Base-by-base conservation (phyloP, 2,888 invertebrate genomes). In the Rotaria sp. region DNA sequence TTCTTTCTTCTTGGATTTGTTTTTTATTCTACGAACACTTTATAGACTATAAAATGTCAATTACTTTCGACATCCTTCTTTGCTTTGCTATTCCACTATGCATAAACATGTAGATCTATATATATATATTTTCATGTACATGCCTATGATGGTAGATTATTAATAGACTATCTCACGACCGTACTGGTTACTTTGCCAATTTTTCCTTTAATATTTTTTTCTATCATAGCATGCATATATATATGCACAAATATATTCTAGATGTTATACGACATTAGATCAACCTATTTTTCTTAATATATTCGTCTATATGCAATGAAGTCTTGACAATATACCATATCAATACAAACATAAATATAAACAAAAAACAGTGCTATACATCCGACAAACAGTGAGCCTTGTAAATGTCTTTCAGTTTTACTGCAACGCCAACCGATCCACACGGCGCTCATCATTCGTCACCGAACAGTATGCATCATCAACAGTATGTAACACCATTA, bases 381-480 rank as follows among this genome's bases (percentile, higher is more conserved):
- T 67, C 21, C 67, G 67, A 67, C 67, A 67, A 67, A 67, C 67
- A 67, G 67, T 67, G 67, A 67, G 67, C 67, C 67, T 67, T 67
- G 67, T 67, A n/a, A 67, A 67, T 67, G 67, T 67, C 67, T 67
- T 67, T 67, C 67, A 67, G 67, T 67, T 67, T 67, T 35, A 35
- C 67, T 7, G 21, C 67, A 35, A 67, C 67, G 35, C 11, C 67
- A 38, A 35, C 67, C 18, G 67, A 67, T 67, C 67, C 67, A 21
- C 67, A 67, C 67, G 67, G 67, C 35, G 13, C 35, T 67, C 67
- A 67, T 67, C 67, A 67, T 67, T 80, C 80, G n/a, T 80, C 80
- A 45, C 80, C n/a, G 80, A 80, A 80, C 80, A 80, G 80, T 80
- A 80, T 80, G 45, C 80, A 45, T 80, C 80, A 26, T 26, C 80